Conservation (phyloP, 1,140 invertebrate genomes). For the Halictus rubicundus region DNA sequence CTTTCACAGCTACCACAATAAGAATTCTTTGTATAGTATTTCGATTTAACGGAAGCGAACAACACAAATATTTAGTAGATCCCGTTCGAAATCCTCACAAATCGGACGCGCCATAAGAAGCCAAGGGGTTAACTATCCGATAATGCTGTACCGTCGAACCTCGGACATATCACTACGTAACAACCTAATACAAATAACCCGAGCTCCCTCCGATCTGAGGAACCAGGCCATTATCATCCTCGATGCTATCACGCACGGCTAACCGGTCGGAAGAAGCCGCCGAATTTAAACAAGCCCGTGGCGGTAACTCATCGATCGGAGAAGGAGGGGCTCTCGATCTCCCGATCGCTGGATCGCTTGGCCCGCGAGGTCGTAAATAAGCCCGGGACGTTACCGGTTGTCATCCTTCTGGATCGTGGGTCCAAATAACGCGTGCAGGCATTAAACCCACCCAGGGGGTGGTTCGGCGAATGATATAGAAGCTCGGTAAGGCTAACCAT, state of each 20-base stretch:
- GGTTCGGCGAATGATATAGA: constrained; percentile 1
- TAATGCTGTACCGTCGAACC: too few relatives aligned
- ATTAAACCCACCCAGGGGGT: not conserved
- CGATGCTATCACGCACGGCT: not conserved
- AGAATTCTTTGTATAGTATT: too few relatives aligned
- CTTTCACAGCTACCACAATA: too few relatives aligned
- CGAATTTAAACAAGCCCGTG: constrained; percentile 32
- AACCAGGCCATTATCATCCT: constrained; percentile 11
- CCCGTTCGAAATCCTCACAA: too few relatives aligned
- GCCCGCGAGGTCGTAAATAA: constrained; percentile 13
- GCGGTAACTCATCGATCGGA: constrained; percentile 18
- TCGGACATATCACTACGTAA: too few relatives aligned
- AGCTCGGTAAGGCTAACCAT: too few relatives aligned
- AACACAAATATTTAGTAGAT: too few relatives aligned
- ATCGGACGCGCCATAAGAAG: too few relatives aligned
- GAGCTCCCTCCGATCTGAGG: not conserved
- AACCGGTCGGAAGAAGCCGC: not conserved
- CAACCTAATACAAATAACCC: too few relatives aligned
- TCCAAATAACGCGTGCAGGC: too few relatives aligned
- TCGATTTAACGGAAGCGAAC: too few relatives aligned
- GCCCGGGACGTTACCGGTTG: constrained; percentile 4
- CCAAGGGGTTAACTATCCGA: too few relatives aligned
- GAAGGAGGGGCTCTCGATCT: not conserved
- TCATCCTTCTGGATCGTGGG: not conserved
- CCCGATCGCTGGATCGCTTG: not conserved